Percentiles rank a stretch among this genome's conserved stretches.
phyloP scores from a whole-genome alignment of 2,797 vertebrate genomes.

The Poeciliopsis turneri region DNA sequence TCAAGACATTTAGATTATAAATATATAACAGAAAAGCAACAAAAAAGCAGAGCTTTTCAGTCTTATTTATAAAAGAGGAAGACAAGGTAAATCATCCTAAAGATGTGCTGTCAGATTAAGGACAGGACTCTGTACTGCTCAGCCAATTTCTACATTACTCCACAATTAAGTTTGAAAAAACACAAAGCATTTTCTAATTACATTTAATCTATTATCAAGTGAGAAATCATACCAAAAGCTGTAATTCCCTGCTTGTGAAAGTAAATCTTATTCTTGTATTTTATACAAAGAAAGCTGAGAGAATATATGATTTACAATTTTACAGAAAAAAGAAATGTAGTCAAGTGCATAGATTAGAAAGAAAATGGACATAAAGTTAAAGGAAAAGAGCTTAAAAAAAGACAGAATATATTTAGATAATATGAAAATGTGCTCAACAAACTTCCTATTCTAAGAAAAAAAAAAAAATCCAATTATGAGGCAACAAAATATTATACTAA shows the following conservation, averaged over 20 bases:
- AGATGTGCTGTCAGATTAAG: background rate
- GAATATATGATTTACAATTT: too few species aligned
- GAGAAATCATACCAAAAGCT: too few species aligned
- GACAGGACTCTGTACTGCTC: background rate
- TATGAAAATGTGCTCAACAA: too few species aligned
- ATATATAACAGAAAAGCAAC: background rate
- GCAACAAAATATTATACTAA: background rate
- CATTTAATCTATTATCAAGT: too few species aligned
- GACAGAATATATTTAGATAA: too few species aligned
- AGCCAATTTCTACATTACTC: too few species aligned
- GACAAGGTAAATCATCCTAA: background rate
- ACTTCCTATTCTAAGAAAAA: background rate
- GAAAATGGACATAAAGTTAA: background rate
- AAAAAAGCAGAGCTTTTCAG: background rate
- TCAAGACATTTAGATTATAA: background rate
- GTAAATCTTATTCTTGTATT: too few species aligned
- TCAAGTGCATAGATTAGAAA: background rate
- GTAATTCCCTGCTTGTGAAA: too few species aligned
- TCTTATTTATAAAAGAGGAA: background rate
- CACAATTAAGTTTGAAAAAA: too few species aligned
- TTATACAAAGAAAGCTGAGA: too few species aligned
- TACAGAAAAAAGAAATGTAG: background rate
- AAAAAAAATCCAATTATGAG: background rate
- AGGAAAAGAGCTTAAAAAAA: background rate
- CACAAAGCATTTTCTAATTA: too few species aligned